phyloP scores from a whole-genome alignment of 2,113 vertebrate genomes.

The Aleadryas rufinucha region DNA sequence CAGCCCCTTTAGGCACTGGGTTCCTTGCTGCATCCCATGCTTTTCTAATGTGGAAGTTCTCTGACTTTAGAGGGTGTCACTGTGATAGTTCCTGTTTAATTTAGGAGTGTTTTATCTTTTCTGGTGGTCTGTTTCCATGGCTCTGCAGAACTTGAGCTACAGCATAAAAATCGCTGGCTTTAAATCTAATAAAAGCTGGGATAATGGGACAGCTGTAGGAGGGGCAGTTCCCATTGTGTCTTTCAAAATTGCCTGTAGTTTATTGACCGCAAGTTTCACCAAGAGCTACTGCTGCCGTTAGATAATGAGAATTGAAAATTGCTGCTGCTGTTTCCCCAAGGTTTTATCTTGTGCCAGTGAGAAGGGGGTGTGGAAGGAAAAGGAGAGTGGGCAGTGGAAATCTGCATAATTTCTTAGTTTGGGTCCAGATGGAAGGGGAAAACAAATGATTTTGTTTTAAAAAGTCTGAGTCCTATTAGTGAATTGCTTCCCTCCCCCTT shows the following conservation, averaged over 20 bases:
- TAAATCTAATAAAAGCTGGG: constrained; percentile 66
- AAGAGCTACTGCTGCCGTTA: constrained; percentile 47
- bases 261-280: constrained; percentile 64
- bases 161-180: constrained; percentile 47
- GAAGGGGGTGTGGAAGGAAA: not conserved
- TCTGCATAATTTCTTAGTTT: not conserved
- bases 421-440: not conserved
- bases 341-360: constrained; percentile 20
- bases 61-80: not conserved
- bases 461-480: not conserved
- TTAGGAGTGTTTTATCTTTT: constrained; percentile 51
- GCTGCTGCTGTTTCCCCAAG: constrained; percentile 46
- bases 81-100: constrained; percentile 11
- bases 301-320: constrained; percentile 66
- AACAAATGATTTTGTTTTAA: not conserved
- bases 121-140: constrained; percentile 55
- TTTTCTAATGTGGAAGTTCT: not conserved
- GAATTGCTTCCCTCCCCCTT: not conserved
- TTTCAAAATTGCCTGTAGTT: constrained; percentile 62
- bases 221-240: constrained; percentile 60
- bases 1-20: not conserved
- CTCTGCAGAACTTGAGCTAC: constrained; percentile 46
- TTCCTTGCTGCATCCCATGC: not conserved
- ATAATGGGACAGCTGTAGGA: constrained; percentile 67
- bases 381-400: constrained; percentile 10